Conservation (phyloP, 2,797 vertebrate species). For the Sphenodon punctatus region DNA sequence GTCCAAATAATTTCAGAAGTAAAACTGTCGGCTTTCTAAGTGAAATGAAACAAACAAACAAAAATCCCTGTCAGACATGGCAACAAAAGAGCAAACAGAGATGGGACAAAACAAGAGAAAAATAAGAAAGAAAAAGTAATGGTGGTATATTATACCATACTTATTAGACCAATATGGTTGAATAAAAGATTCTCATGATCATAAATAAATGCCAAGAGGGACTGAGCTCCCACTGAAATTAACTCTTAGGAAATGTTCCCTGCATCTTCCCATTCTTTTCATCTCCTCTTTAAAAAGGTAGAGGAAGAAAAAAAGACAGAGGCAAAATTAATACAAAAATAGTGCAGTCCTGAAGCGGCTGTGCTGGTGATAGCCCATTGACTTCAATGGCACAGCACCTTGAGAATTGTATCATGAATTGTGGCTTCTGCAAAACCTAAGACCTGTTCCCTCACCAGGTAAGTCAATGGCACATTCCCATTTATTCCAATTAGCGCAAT, state of each 20-base stretch:
- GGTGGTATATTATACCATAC: background rate
- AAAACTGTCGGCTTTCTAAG: background rate
- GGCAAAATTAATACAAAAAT: background rate
- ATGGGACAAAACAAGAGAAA: slow-evolving; percentile 39
- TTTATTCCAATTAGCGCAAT: background rate
- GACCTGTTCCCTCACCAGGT: background rate
- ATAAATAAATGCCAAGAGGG: background rate
- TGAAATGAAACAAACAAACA: too few relatives aligned
- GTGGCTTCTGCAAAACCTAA: slow-evolving; percentile 9
- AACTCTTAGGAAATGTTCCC: background rate
- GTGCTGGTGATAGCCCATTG: too few relatives aligned
- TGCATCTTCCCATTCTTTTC: background rate
- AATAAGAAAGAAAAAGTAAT: slow-evolving; percentile 35
- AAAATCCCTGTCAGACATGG: too few relatives aligned
- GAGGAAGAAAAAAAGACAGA: background rate
- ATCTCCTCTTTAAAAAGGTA: background rate
- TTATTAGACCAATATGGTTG: slow-evolving; percentile 31
- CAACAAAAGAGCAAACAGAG: slow-evolving; percentile 29
- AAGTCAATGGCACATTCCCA: background rate
- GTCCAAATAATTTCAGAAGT: background rate
- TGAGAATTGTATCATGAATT: too few relatives aligned
- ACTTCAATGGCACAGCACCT: too few relatives aligned
- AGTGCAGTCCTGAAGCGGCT: too few relatives aligned
- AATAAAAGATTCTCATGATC: too few relatives aligned
- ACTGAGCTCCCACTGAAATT: background rate